Base-by-base conservation (phyloP, 2,888 invertebrate genomes). In the Seira ritae region DNA sequence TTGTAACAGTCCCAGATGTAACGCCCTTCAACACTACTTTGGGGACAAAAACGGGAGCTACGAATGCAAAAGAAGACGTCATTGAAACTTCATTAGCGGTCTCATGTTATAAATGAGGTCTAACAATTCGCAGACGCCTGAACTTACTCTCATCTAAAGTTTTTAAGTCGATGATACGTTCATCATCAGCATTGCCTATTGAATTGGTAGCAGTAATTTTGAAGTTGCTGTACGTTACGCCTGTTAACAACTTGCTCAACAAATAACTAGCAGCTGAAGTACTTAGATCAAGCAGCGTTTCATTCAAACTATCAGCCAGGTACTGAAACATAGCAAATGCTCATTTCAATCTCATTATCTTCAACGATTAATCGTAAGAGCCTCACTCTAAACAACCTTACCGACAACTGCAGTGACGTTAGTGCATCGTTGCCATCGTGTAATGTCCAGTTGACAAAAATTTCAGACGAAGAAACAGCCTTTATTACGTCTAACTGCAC, bases 391-490 rank as follows among this genome's bases (percentile, higher is more conserved):
- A 81, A 77, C 17, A 37, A 15, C 15, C 80, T 76, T 79, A 90
- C 90, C 89, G 92, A 92, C 15, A 95, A 91, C 78, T 92, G 91
- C 89, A 94, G 95, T 22, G 90, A 90, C 86, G 92, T 91, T 20
- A 95, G 92, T 0, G 94, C 93, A 72, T 94, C 94, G 90, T 96
- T 96, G 84, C 95, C 95, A 84, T 94, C 93, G 82, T 94, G 93
- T 0, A 95, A 93, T 0, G 95, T 96, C 96, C 96, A 96, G 90
- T 96, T 96, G 0, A 96, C 90, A 90, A 93, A 97, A 66, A 97
- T 93, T 90, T 94, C 94, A 6, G 93, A 93, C 0, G 94, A 93
- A 73, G 95, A 95, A 19, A 96, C 95, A 0, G 95, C 93, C 90
- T 95, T 95, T 0, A 94, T 93, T 81, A 93, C 93, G 89, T 95